Evolutionary conservation across 2,888 invertebrate genomes (phyloP).

Genomic region (Thelaira solivaga): DNA sequence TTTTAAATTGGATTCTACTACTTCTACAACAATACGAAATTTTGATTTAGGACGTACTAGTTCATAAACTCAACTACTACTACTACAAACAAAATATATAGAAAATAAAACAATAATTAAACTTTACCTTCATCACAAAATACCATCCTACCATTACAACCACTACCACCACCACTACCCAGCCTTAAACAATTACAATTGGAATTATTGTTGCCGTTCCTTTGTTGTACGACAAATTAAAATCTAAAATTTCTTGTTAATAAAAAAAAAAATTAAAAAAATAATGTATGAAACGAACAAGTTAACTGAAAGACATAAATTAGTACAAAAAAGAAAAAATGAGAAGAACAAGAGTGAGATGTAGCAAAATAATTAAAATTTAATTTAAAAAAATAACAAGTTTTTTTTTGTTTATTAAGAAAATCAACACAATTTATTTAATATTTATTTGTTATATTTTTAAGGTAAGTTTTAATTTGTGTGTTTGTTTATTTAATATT

Average conservation of each 20-base stretch:
- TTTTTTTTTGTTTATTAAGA: constrained; percentile 39
- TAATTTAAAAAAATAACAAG: constrained; percentile 43
- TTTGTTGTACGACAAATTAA: constrained; percentile 63
- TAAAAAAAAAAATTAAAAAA: neutral
- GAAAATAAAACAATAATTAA: neutral
- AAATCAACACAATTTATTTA: constrained; percentile 18
- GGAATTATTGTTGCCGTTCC: constrained; percentile 73
- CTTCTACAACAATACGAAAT: constrained; percentile 68
- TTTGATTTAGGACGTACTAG: constrained; percentile 63
- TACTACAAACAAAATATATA: constrained; percentile 14
- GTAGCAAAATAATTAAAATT: constrained; percentile 32
- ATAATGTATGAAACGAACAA: constrained; percentile 13
- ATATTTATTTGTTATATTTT: constrained; percentile 64
- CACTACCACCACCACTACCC: constrained; percentile 63
- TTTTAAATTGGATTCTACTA: constrained; percentile 57
- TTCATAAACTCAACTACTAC: constrained; percentile 41
- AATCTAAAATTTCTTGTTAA: neutral
- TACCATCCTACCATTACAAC: constrained; percentile 60
- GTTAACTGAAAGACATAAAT: constrained; percentile 57
- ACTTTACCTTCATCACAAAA: constrained; percentile 36
- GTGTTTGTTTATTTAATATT: constrained; percentile 52
- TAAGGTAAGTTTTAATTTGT: constrained; percentile 74
- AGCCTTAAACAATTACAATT: constrained; percentile 65
- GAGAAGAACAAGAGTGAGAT: constrained; percentile 31
- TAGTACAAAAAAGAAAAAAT: constrained; percentile 53